A percentile compares a stretch with the other conserved stretches of the same genome.
phyloP scores from a whole-genome alignment of 2,888 invertebrate genomes.

The Bhutanitis thaidina region DNA sequence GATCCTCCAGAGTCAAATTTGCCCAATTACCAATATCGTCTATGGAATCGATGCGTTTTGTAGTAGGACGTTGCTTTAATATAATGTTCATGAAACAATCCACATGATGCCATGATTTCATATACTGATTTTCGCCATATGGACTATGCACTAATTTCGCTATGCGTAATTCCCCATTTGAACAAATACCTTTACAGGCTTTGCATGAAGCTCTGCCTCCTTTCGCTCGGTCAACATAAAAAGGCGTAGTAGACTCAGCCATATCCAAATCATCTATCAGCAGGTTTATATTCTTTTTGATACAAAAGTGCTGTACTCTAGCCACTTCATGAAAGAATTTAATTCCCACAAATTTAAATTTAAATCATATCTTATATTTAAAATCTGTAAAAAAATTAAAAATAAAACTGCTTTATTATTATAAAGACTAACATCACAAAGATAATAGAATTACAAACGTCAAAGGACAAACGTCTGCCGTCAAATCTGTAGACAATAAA shows the following conservation, averaged over 20 bases:
- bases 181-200: slow-evolving; percentile 90
- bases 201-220: slow-evolving; percentile 90
- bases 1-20: slow-evolving; percentile 82
- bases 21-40: slow-evolving; percentile 91
- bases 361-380: no score
- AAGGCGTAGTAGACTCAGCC: slow-evolving; percentile 60
- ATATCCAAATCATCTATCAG: slow-evolving; percentile 34
- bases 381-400: no score
- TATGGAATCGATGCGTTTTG: slow-evolving; percentile 88
- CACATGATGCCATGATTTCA: slow-evolving; percentile 93
- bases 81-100: slow-evolving; percentile 90
- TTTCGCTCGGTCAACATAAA: slow-evolving; percentile 89
- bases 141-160: slow-evolving; percentile 90
- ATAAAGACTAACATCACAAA: no score
- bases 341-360: no score
- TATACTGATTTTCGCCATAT: slow-evolving; percentile 84
- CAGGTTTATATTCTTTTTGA: no score
- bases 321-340: no score
- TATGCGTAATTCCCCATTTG: slow-evolving; percentile 85
- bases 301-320: no score
- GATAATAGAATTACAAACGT: no score
- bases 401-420: no score
- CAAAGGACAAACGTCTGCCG: no score
- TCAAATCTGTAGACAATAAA: no score
- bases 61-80: slow-evolving; percentile 87